A percentile compares a stretch with the other conserved stretches of the same genome.
Conservation (phyloP, 2,113 vertebrate species). For the Daboia siamensis region DNA sequence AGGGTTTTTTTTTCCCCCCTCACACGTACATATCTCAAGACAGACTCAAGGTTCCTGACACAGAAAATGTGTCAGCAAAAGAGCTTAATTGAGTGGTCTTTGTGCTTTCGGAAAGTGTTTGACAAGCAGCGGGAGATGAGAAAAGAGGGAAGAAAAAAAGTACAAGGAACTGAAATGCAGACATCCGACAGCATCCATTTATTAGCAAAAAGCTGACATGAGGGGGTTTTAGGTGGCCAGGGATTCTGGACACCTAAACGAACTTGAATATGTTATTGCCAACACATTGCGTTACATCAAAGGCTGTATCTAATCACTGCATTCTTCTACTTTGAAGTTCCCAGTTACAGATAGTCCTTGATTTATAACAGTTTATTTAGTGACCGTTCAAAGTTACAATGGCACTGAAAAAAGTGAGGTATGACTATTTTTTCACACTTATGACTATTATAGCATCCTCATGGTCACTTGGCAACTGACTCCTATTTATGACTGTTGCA, state of each 20-base stretch:
- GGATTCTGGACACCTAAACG: constrained; percentile 61
- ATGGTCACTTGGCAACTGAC: neutral
- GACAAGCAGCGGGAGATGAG: constrained; percentile 23
- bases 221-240: constrained; percentile 49
- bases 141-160: rapidly evolving
- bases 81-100: constrained; percentile 29
- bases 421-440: neutral
- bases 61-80: constrained; percentile 31
- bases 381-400: neutral
- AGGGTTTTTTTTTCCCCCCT: neutral
- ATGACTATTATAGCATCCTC: neutral
- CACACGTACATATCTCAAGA: constrained; percentile 6
- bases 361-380: neutral
- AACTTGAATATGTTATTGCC: constrained; percentile 60
- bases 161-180: constrained; percentile 25
- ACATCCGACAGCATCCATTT: constrained; percentile 30
- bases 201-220: constrained; percentile 52
- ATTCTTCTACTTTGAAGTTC: constrained; percentile 51
- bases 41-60: constrained; percentile 28
- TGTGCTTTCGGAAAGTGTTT: constrained; percentile 27
- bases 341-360: constrained; percentile 29
- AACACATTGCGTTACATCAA: constrained; percentile 57
- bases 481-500: neutral
- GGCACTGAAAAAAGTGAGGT: neutral
- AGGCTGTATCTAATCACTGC: constrained; percentile 52